Evolutionary conservation across 2,113 vertebrate genomes (phyloP), one percentile per base, ranked within the genome.

Genomic region (Pollimyrus isidori): DNA sequence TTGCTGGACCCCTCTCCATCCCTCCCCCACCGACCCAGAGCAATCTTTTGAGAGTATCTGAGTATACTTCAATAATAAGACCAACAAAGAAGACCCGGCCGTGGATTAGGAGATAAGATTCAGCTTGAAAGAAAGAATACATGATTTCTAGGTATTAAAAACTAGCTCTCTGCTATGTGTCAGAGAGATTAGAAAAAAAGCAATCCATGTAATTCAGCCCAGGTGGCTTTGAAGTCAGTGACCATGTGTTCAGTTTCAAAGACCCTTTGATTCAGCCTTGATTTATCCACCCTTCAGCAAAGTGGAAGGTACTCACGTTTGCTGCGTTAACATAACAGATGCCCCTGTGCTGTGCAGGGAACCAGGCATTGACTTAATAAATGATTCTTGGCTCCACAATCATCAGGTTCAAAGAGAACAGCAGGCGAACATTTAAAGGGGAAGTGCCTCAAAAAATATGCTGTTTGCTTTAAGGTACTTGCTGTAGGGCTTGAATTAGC

Each of bases 171-270:
- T 80, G 35, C 73, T 35, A 42, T 39, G 73, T 80, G 73, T 42
- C 73, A 42, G 17, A 42, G 35, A 80, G 19, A 80, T 80, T 80
- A 42, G 73, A 69, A 80, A 39, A 39, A 80, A 80, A 39, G 35
- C 73, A 19, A 80, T 80, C 35, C 5, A 19, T 42, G 13, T 80
- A 80, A 80, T 80, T 80, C 73, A 80, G 17, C 17, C 4, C 73
- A 80, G 73, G 35, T 80, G 73, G 35, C 73, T 80, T 80, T 80
- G 73, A 80, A 42, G 73, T 80, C 73, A 80, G 35, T 80, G 73
- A 80, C 73, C 30, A 42, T 80, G 35, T 69, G 62, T 26, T 30
- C 26, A 30, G 62, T 69, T 69, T 69, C 62, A 69, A 69, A 69
- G 62, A 69, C 62, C 35, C 73, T 80, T 80, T 80, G 73, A 80